Conservation (phyloP, 1,140 invertebrate genomes). For the Aricia agestis region DNA sequence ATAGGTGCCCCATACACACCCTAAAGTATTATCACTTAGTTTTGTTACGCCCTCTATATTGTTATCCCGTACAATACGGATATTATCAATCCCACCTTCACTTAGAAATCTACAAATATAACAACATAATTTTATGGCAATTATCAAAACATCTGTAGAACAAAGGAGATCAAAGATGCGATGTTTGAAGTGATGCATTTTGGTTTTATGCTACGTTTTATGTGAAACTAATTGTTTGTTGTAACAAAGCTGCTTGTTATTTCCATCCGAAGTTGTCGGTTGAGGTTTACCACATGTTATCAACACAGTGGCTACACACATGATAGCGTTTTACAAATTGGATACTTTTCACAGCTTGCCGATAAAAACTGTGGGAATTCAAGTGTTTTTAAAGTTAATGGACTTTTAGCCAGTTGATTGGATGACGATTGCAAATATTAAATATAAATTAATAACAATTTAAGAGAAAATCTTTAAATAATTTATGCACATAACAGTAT, state of each 20-base stretch:
- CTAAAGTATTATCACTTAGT: too few relatives aligned
- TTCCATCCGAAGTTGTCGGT: neutral
- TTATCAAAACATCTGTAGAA: neutral
- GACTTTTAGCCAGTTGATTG: too few relatives aligned
- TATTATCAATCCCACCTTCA: neutral
- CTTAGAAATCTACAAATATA: too few relatives aligned
- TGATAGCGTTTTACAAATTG: slow-evolving; percentile 4
- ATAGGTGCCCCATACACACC: too few relatives aligned
- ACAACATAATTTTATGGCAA: neutral
- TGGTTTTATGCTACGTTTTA: neutral
- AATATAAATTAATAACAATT: too few relatives aligned
- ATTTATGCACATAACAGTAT: too few relatives aligned
- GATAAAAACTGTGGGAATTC: too few relatives aligned
- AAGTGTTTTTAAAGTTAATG: too few relatives aligned
- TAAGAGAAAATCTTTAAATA: too few relatives aligned
- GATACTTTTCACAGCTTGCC: neutral
- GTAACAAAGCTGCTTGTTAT: neutral
- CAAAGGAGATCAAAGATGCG: neutral
- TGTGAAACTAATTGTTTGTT: neutral
- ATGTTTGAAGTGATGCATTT: neutral
- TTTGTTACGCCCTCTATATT: too few relatives aligned
- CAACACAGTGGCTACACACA: neutral
- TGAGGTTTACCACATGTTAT: slow-evolving; percentile 1
- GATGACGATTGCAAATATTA: too few relatives aligned
- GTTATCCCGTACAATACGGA: too few relatives aligned